Conservation (phyloP, 2,797 vertebrate species). For the Hemibagrus guttatus region DNA sequence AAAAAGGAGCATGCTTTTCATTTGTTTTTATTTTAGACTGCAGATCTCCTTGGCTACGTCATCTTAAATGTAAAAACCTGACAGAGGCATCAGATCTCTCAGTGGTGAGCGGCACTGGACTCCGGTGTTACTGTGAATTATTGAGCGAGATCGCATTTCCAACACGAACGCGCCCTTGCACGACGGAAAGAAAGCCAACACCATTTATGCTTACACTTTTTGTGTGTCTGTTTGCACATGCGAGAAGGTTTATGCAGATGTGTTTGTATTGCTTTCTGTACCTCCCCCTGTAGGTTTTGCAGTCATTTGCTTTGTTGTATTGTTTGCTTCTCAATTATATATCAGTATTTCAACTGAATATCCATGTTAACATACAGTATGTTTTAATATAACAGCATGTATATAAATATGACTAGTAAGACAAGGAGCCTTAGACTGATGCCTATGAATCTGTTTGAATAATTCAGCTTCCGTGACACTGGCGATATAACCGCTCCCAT, state of each 20-base stretch:
- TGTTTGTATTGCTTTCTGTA: constrained; percentile 38
- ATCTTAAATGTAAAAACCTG: not conserved
- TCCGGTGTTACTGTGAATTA: constrained; percentile 73
- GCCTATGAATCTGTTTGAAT: constrained; percentile 60
- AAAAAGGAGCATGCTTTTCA: not conserved
- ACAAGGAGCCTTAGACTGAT: not conserved
- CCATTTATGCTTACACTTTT: constrained; percentile 69
- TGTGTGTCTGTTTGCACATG: constrained; percentile 43
- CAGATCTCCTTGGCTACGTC: not conserved
- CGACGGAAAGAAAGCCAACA: constrained; percentile 79
- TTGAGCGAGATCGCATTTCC: constrained; percentile 75
- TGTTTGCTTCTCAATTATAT: not conserved
- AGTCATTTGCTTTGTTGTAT: constrained; percentile 17
- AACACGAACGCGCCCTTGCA: constrained; percentile 65
- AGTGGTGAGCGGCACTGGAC: constrained; percentile 68
- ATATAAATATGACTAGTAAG: constrained; percentile 19
- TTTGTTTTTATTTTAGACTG: not conserved
- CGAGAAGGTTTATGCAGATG: constrained; percentile 17
- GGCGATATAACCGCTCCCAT: constrained; percentile 29
- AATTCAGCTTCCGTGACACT: constrained; percentile 64
- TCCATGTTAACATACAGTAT: not conserved
- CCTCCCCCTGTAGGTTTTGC: constrained; percentile 14
- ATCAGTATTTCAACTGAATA: not conserved
- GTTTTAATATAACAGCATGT: constrained; percentile 12
- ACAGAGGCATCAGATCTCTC: constrained; percentile 67